Percentiles rank a stretch among this genome's conserved stretches.
Evolutionary conservation across 2,113 vertebrate genomes (phyloP).

Genomic region (Osmerus mordax): DNA sequence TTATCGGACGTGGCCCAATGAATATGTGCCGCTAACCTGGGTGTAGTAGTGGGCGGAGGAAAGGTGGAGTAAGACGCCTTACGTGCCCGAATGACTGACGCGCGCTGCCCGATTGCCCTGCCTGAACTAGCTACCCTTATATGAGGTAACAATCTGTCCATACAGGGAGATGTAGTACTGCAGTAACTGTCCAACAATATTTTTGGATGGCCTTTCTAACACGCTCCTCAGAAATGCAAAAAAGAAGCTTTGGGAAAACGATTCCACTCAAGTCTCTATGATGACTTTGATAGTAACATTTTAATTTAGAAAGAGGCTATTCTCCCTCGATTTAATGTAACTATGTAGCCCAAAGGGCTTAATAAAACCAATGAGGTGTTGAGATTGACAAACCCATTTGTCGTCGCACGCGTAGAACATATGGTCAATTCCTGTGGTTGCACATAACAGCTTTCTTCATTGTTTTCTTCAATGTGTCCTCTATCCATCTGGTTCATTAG

Average conservation of each 20-base stretch:
- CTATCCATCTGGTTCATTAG: constrained; percentile 59
- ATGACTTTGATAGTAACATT: constrained; percentile 73
- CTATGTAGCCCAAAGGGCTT: constrained; percentile 62
- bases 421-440: constrained; percentile 51
- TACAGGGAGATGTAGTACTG: too few species aligned
- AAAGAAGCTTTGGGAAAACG: constrained; percentile 36
- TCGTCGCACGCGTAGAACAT: constrained; percentile 59
- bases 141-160: too few species aligned
- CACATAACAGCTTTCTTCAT: constrained; percentile 49
- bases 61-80: too few species aligned
- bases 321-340: constrained; percentile 51
- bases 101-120: too few species aligned
- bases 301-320: constrained; percentile 67
- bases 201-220: too few species aligned
- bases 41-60: too few species aligned
- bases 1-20: too few species aligned
- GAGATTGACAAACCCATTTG: constrained; percentile 50
- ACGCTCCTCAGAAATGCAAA: constrained; percentile 20
- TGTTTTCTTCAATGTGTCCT: constrained; percentile 45
- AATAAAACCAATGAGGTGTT: constrained; percentile 73
- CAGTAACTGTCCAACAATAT: too few species aligned
- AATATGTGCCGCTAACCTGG: too few species aligned
- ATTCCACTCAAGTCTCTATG: constrained; percentile 53
- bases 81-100: too few species aligned
- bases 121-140: too few species aligned